Conservation (phyloP, 2,113 vertebrate genomes). For the Centrocercus urophasianus region DNA sequence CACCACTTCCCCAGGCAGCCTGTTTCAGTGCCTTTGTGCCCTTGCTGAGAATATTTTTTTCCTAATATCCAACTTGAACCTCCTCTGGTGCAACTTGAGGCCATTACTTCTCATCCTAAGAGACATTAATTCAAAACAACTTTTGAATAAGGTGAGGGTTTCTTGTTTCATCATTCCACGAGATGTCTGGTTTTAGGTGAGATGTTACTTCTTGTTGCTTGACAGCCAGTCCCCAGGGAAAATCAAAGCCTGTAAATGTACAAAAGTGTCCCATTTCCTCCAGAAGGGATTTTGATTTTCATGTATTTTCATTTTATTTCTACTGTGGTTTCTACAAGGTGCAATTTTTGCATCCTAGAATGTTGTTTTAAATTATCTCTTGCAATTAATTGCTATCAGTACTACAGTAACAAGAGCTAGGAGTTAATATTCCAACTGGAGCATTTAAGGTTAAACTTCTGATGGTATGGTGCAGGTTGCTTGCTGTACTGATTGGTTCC, state of each 20-base stretch:
- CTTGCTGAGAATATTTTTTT: no score
- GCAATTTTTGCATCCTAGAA: not conserved
- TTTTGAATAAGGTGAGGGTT: not conserved
- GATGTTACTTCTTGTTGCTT: not conserved
- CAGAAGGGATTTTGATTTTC: not conserved
- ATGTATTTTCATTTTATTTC: not conserved
- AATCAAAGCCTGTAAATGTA: not conserved
- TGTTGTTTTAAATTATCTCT: not conserved
- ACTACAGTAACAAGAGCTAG: not conserved
- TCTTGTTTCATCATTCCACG: not conserved
- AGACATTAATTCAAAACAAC: not conserved
- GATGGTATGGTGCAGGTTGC: not conserved
- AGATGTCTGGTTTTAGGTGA: not conserved
- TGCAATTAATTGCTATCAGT: not conserved
- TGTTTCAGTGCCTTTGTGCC: no score
- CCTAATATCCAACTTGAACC: no score
- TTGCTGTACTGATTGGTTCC: slow-evolving; percentile 13
- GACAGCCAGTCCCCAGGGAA: not conserved
- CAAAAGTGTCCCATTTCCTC: not conserved
- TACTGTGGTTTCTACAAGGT: not conserved
- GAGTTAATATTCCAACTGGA: not conserved
- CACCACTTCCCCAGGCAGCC: no score
- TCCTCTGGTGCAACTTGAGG: no score
- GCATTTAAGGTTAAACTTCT: not conserved
- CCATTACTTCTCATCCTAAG: not conserved